Percentiles rank a stretch among this genome's conserved stretches.
Conservation (phyloP, 2,888 invertebrate genomes). For the Ariolimax columbianus region DNA sequence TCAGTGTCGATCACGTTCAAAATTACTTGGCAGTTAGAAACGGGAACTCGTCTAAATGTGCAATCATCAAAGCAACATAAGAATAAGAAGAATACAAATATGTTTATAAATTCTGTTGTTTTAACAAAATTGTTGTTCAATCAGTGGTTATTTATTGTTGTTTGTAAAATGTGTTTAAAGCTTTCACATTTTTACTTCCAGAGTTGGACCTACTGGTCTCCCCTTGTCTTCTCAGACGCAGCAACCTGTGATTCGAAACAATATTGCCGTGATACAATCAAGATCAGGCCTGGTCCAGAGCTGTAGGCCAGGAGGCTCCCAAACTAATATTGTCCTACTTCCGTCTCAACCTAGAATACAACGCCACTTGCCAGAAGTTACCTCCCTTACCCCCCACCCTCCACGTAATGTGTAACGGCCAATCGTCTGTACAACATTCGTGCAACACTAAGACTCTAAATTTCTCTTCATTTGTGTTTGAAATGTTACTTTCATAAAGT, state of each 20-base stretch:
- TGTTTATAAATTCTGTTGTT: too few species aligned
- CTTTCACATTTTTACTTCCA: conserved; percentile 28
- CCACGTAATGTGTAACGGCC: conserved; percentile 43
- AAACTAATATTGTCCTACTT: conserved; percentile 35
- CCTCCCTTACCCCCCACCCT: conserved; percentile 26
- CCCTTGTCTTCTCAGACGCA: conserved; percentile 50
- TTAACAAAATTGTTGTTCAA: too few species aligned
- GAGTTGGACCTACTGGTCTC: conserved; percentile 56
- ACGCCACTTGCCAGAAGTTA: conserved; percentile 33
- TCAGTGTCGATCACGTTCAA: too few species aligned
- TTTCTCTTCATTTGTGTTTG: too few species aligned
- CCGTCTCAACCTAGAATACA: conserved; percentile 51
- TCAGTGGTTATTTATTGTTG: too few species aligned
- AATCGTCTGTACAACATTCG: too few species aligned
- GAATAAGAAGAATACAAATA: too few species aligned
- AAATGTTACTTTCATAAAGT: too few species aligned
- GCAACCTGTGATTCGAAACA: conserved; percentile 54
- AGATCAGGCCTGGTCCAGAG: conserved; percentile 1
- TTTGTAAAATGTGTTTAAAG: background rate
- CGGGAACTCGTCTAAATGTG: too few species aligned
- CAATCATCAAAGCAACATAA: too few species aligned
- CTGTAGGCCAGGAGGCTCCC: conserved; percentile 9
- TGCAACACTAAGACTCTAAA: too few species aligned
- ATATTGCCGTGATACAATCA: conserved; percentile 43
- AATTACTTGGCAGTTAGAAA: too few species aligned